These are phyloP conservation scores for Drosophila persimilis DNA, from an alignment of 1,140 invertebrate genomes.

Conservation along the genomic window DNA sequence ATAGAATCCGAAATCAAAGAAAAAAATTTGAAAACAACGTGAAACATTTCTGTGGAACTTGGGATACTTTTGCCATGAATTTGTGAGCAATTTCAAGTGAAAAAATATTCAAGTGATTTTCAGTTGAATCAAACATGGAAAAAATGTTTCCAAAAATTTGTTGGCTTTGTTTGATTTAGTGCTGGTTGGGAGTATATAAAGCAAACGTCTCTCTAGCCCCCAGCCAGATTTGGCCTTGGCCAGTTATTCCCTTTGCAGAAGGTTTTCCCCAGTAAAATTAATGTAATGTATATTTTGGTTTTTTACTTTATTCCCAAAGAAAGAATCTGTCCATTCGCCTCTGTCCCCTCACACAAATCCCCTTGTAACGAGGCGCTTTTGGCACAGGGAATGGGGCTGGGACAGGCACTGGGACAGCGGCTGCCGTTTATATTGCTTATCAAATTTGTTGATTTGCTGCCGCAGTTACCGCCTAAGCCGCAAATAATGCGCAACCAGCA, in stretches of 20 bases:
- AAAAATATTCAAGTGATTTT: conserved; percentile 9
- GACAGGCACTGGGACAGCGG: not conserved
- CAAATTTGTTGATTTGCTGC: conserved; percentile 80
- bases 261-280: not conserved
- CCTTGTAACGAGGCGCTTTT: conserved; percentile 61
- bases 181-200: no score
- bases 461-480: conserved; percentile 67
- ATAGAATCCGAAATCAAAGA: no score
- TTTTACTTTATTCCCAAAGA: conserved; percentile 10
- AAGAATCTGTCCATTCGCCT: conserved; percentile 12
- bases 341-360: conserved; percentile 48
- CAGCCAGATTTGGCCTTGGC: not conserved
- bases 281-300: conserved; percentile 18
- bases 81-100: no score
- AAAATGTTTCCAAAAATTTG: not conserved
- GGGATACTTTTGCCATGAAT: no score
- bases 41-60: no score
- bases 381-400: not conserved
- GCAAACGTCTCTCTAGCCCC: not conserved
- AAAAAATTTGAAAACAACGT: no score
- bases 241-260: not conserved
- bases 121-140: no score
- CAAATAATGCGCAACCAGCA: conserved; percentile 69
- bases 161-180: conserved; percentile 1
- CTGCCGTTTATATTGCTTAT: conserved; percentile 74